Evolutionary conservation across 64 coral and sea anemone genomes (phyloP).

Genomic region (Actinia tenebrosa): DNA sequence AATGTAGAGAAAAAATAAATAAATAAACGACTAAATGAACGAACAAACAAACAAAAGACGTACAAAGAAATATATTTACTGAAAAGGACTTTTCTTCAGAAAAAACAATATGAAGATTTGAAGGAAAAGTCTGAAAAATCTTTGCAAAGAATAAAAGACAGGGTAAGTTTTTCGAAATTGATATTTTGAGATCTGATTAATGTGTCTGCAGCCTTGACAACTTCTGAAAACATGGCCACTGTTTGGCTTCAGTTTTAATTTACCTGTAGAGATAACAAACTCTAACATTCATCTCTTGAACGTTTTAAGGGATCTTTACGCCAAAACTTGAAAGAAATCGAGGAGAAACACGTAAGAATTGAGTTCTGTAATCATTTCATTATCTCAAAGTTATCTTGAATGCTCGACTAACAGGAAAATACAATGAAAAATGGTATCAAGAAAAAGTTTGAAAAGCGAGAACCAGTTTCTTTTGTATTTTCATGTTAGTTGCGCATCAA

Average conservation of each 20-base stretch:
- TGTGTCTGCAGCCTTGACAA: too few species aligned
- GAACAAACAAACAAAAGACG: too few species aligned
- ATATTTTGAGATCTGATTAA: neutral
- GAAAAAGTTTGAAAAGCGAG: too few species aligned
- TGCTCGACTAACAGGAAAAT: too few species aligned
- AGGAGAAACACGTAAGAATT: slow-evolving; percentile 6
- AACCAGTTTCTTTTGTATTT: too few species aligned
- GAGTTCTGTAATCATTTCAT: neutral
- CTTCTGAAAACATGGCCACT: neutral
- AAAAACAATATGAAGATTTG: slow-evolving; percentile 31
- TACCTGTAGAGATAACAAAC: too few species aligned
- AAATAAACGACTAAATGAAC: neutral
- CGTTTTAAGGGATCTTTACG: neutral
- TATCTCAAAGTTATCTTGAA: neutral
- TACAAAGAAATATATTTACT: too few species aligned
- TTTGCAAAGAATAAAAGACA: neutral
- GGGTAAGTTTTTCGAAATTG: neutral
- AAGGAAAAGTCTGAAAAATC: slow-evolving; percentile 33
- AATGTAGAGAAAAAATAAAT: neutral
- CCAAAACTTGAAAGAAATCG: neutral
- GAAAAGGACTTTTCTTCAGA: slow-evolving; percentile 10
- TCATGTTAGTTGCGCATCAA: too few species aligned
- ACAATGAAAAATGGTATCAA: too few species aligned
- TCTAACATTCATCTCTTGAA: neutral
- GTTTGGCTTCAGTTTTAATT: too few species aligned